Base-by-base conservation (phyloP, 2,797 vertebrate species). In the Hippoglossus hippoglossus region DNA sequence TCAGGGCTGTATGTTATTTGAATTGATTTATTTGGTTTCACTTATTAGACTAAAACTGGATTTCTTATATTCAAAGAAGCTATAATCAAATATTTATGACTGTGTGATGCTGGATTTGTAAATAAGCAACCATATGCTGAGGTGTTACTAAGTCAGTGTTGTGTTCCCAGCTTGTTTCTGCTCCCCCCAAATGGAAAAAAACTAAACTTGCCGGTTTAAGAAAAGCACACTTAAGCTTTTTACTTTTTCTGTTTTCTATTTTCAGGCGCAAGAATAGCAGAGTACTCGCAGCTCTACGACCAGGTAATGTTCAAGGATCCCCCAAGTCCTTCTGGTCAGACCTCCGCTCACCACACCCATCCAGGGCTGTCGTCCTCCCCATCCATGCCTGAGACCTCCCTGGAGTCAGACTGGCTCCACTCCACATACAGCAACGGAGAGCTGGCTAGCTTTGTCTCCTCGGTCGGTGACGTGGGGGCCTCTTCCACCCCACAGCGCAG, bases 281-380 rank as follows among this genome's bases (percentile, higher is more conserved):
- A 99, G 86, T 99, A 99, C 91, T 98, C 98, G 13, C 97, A 98
- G 56, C 94, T 99, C 71, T 99, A 99, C 12, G 98, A 99, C 73
- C 98, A 99, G 93, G 94, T 98, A 15, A 91, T 96, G 81, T 99
- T 98, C 81, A 95, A 95, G 86, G 96, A 97, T 50, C 85, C 95
- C 41, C 69, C 92, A 18, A 90, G 90, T 58, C 24, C 71, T 2
- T n/a, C 74, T 80, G 88, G 78, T 92, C 94, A 85, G 86, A 91
- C 61, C 21, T 78, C 36, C 4, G 74, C 77, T 4, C 86, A 85
- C 53, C 82, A 95, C 51, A 6, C 72, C 9, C 87, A 93, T 25
- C 75, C 79, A 5, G 89, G 91, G 0, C 86, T 92, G 44, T 81
- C 90, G 2, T 93, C 94, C 59, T 89, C 92, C 2, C 93, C 93